Evolutionary conservation across 92 coral and sea anemone genomes (phyloP).

Genomic region (Palythoa caribaeorum): DNA sequence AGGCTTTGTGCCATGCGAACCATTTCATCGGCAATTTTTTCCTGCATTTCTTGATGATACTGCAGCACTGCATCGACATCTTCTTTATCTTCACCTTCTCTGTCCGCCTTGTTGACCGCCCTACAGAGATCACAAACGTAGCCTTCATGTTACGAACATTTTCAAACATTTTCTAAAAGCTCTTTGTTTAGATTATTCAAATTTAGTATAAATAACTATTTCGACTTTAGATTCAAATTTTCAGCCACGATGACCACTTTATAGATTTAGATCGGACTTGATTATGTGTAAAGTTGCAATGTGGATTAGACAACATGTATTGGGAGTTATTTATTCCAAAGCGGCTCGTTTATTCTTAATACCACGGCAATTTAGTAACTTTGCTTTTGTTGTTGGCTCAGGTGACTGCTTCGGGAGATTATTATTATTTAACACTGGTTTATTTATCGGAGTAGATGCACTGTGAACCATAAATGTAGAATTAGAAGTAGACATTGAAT

Average conservation of each 20-base stretch:
- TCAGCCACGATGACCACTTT: background rate
- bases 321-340: too few relatives aligned
- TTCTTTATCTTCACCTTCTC: slow-evolving; percentile 67
- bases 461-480: too few relatives aligned
- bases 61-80: slow-evolving; percentile 91
- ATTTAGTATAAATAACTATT: background rate
- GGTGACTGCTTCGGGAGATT: too few relatives aligned
- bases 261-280: too few relatives aligned
- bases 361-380: too few relatives aligned
- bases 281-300: too few relatives aligned
- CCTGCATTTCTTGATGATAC: slow-evolving; percentile 97
- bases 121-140: background rate
- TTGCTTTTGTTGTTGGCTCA: too few relatives aligned
- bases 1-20: slow-evolving; percentile 95
- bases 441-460: too few relatives aligned
- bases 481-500: too few relatives aligned
- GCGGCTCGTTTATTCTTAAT: too few relatives aligned
- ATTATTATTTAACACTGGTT: too few relatives aligned
- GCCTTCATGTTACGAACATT: background rate
- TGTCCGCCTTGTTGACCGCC: slow-evolving; percentile 13
- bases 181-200: background rate
- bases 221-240: background rate
- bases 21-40: slow-evolving; percentile 98
- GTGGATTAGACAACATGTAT: too few relatives aligned
- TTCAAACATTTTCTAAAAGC: background rate